A percentile compares a stretch with the other conserved stretches of the same genome.
Conservation (phyloP, 2,113 vertebrate species). For the Thamnophis sirtalis region DNA sequence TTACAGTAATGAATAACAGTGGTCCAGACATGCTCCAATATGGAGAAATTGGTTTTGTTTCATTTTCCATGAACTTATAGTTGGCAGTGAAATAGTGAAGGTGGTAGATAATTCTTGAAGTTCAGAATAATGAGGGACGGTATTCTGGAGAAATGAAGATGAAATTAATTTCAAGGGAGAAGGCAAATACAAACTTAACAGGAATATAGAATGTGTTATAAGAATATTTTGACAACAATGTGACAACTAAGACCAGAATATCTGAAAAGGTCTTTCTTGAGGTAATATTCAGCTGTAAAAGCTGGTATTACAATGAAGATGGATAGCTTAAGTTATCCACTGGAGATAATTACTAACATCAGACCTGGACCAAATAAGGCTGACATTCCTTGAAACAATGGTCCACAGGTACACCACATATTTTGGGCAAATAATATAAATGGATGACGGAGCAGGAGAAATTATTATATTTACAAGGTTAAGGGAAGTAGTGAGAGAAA, state of each 20-base stretch:
- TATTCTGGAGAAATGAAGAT: background rate
- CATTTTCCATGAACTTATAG: background rate
- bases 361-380: background rate
- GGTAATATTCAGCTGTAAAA: background rate
- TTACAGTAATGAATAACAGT: conserved; percentile 50
- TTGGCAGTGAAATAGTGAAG: background rate
- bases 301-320: background rate
- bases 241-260: background rate
- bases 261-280: background rate
- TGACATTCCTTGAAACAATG: background rate
- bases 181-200: background rate
- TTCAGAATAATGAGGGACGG: background rate
- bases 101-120: background rate
- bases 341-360: background rate
- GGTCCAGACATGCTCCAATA: background rate
- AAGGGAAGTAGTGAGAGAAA: background rate
- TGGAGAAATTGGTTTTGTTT: background rate
- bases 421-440: background rate
- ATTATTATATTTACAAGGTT: background rate
- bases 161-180: background rate
- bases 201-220: background rate
- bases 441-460: background rate
- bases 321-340: background rate
- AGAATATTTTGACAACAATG: background rate
- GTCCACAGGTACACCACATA: background rate